phyloP scores from a whole-genome alignment of 2,888 invertebrate species.

The Chrysomela aeneicollis region DNA sequence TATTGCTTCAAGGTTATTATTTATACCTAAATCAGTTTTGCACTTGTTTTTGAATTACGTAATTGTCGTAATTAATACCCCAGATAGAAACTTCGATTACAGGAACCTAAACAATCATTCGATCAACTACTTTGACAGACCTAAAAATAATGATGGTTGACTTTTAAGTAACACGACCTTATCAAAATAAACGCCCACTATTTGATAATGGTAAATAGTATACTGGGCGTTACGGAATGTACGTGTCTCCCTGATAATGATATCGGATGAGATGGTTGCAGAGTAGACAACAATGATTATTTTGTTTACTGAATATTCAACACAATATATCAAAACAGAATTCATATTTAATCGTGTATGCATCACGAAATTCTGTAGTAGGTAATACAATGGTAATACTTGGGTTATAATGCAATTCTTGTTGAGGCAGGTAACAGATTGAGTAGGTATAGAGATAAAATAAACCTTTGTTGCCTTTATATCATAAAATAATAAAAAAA shows the following conservation, averaged over 20 bases:
- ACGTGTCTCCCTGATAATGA: conserved; percentile 18
- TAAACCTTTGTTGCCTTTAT: too few species aligned
- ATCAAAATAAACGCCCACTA: conserved; percentile 24
- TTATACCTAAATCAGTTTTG: too few species aligned
- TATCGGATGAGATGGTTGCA: conserved; percentile 16
- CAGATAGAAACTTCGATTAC: too few species aligned
- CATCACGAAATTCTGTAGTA: conserved; percentile 1
- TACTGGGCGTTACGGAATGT: conserved; percentile 27
- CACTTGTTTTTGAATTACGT: too few species aligned
- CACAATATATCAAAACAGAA: neutral
- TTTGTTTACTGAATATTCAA: neutral
- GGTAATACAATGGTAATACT: too few species aligned
- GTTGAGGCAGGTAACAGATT: too few species aligned
- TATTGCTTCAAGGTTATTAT: too few species aligned
- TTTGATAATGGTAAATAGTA: conserved; percentile 22
- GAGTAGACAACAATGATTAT: neutral
- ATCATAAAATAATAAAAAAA: too few species aligned
- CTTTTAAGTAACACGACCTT: neutral
- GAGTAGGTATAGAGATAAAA: too few species aligned
- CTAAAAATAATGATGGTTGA: neutral
- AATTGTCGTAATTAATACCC: too few species aligned
- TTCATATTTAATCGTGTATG: neutral
- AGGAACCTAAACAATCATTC: too few species aligned
- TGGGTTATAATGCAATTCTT: too few species aligned
- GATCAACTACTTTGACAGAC: neutral